phyloP scores from a whole-genome alignment of 2,888 invertebrate genomes.

The Apamea anceps region DNA sequence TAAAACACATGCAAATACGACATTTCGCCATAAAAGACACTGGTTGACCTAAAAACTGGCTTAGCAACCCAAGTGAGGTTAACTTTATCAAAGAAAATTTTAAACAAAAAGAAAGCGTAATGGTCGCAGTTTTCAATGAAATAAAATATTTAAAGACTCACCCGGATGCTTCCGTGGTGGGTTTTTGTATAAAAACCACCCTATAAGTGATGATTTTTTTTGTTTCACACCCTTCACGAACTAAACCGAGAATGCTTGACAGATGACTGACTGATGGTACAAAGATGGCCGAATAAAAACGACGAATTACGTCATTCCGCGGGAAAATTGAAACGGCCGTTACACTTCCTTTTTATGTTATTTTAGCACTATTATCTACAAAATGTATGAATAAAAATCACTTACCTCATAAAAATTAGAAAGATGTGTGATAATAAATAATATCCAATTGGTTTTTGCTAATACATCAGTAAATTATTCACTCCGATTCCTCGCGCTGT shows the following conservation, averaged over 20 bases:
- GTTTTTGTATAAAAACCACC: constrained; percentile 79
- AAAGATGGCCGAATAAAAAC: constrained; percentile 80
- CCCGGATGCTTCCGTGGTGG: constrained; percentile 89
- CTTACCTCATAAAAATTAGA: constrained; percentile 84
- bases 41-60: constrained; percentile 85
- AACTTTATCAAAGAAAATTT: constrained; percentile 71
- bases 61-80: constrained; percentile 74
- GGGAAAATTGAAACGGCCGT: constrained; percentile 84
- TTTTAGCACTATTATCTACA: constrained; percentile 30
- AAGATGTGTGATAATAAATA: constrained; percentile 73
- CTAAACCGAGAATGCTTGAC: constrained; percentile 79
- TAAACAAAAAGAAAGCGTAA: constrained; percentile 65
- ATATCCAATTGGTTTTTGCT: constrained; percentile 76
- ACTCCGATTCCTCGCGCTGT: constrained; percentile 85
- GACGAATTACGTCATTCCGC: constrained; percentile 86
- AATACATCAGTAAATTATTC: constrained; percentile 84
- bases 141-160: constrained; percentile 75
- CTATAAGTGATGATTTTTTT: constrained; percentile 77
- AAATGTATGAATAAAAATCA: constrained; percentile 51
- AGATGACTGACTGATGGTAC: constrained; percentile 86
- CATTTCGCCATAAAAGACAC: constrained; percentile 80
- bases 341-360: constrained; percentile 68
- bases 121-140: constrained; percentile 47
- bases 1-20: constrained; percentile 70
- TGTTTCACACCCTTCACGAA: constrained; percentile 80